Percentiles rank a stretch among this genome's conserved stretches.
Conservation (phyloP, 2,113 vertebrate genomes). For the Lagenorhynchus albirostris region DNA sequence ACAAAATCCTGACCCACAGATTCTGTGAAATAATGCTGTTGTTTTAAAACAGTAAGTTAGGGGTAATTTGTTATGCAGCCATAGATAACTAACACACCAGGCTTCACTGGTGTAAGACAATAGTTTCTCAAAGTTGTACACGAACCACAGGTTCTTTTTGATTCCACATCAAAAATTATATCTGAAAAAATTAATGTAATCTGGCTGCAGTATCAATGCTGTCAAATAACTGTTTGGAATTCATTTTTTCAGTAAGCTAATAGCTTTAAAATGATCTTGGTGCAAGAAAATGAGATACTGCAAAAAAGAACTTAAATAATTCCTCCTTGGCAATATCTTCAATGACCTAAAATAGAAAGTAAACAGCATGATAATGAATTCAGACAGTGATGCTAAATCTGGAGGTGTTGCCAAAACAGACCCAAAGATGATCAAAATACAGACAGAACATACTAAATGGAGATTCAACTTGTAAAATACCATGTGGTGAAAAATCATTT, state of each 20-base stretch:
- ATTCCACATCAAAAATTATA: not conserved
- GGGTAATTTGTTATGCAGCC: not conserved
- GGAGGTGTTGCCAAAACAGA: conserved; percentile 46
- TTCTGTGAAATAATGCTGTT: conserved; percentile 8
- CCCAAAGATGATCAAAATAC: conserved; percentile 53
- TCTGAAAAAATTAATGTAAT: conserved; percentile 9
- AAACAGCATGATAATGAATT: conserved; percentile 50
- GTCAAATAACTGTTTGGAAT: conserved; percentile 1
- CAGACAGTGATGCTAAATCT: conserved; percentile 36
- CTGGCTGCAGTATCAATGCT: not conserved
- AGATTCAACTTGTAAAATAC: conserved; percentile 56
- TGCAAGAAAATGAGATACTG: not conserved
- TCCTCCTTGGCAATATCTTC: conserved; percentile 3
- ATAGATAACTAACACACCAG: not conserved
- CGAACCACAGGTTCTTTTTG: not conserved
- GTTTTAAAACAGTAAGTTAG: conserved; percentile 20
- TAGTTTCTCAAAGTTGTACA: conserved; percentile 11
- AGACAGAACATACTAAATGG: conserved; percentile 44
- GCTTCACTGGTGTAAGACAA: not conserved
- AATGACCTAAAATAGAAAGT: conserved; percentile 34
- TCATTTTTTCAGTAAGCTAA: conserved; percentile 30
- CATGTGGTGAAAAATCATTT: conserved; percentile 27
- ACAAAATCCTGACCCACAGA: not conserved
- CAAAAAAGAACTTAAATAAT: conserved; percentile 24
- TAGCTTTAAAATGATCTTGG: conserved; percentile 16